A percentile compares a stretch with the other conserved stretches of the same genome.
Evolutionary conservation across 2,113 vertebrate species (phyloP).

Genomic region (Motacilla tschutschensis): DNA sequence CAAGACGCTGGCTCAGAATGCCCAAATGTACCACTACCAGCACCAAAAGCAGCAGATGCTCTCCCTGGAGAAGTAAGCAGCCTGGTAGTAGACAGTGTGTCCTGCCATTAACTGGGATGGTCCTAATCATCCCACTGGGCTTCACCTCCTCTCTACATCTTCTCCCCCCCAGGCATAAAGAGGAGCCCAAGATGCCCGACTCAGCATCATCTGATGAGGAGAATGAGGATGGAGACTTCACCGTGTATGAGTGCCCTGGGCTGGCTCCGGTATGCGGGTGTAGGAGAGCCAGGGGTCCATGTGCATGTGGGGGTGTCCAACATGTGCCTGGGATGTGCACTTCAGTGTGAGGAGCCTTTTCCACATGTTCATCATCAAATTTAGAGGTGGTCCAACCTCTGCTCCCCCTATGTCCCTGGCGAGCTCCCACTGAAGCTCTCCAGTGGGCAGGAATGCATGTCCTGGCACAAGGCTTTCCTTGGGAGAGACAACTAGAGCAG

Average conservation of each 20-base stretch:
- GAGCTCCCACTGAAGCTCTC: neutral
- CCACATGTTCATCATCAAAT: neutral
- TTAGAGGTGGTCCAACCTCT: neutral
- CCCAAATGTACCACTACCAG: constrained; percentile 96
- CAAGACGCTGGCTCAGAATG: constrained; percentile 87
- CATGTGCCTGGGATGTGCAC: too few relatives aligned
- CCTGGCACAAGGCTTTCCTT: neutral
- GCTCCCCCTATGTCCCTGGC: neutral
- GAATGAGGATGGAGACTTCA: constrained; percentile 94
- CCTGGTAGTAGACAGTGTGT: fast-evolving
- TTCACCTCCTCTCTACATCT: neutral
- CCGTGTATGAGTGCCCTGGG: constrained; percentile 94
- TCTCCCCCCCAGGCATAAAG: constrained; percentile 76
- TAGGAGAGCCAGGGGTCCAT: neutral
- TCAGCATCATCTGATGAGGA: constrained; percentile 87
- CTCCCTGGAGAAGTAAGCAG: constrained; percentile 86
- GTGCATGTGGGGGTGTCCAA: fast-evolving
- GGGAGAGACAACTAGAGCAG: neutral
- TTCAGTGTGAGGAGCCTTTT: neutral
- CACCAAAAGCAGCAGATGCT: constrained; percentile 96
- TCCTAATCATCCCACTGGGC: neutral
- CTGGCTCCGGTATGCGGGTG: constrained; percentile 82
- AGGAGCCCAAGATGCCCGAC: constrained; percentile 82
- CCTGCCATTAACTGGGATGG: neutral
- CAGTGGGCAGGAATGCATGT: neutral